Percentiles rank a stretch among this genome's conserved stretches.
Evolutionary conservation across 2,888 invertebrate species (phyloP).

Genomic region (Meteorus cinctellus): DNA sequence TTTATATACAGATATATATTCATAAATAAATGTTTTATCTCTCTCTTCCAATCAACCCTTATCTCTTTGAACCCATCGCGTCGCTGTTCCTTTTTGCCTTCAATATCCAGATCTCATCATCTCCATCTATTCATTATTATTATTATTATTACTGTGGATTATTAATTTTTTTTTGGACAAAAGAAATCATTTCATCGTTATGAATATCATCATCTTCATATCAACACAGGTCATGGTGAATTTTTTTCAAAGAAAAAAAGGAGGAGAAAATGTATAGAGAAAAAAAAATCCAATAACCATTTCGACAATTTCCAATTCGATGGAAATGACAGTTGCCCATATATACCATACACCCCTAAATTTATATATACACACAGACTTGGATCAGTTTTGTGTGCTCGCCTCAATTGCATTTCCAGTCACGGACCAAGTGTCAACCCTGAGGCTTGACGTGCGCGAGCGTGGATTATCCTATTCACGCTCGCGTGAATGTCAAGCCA

Average conservation of each 20-base stretch:
- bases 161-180: conserved; percentile 1
- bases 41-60: not conserved
- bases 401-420: conserved; percentile 29
- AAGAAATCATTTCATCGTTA: not conserved
- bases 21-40: not conserved
- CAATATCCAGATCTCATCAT: not conserved
- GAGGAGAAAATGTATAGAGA: not conserved
- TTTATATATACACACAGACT: not conserved
- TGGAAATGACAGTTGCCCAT: conserved; percentile 14
- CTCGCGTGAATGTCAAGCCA: conserved; percentile 24
- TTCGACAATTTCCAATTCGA: conserved; percentile 1
- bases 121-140: not conserved
- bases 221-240: not conserved
- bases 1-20: not conserved
- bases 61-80: conserved; percentile 15
- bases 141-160: not conserved
- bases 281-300: not conserved
- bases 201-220: conserved; percentile 6
- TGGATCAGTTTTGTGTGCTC: conserved; percentile 7
- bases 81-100: not conserved
- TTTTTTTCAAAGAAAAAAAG: not conserved
- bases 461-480: conserved; percentile 32
- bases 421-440: conserved; percentile 37
- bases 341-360: not conserved
- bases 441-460: conserved; percentile 1